A percentile compares a stretch with the other conserved stretches of the same genome.
These are phyloP conservation scores for Eupristina koningsbergeri DNA, from an alignment of 1,140 invertebrate species.

Conservation along the genomic window DNA sequence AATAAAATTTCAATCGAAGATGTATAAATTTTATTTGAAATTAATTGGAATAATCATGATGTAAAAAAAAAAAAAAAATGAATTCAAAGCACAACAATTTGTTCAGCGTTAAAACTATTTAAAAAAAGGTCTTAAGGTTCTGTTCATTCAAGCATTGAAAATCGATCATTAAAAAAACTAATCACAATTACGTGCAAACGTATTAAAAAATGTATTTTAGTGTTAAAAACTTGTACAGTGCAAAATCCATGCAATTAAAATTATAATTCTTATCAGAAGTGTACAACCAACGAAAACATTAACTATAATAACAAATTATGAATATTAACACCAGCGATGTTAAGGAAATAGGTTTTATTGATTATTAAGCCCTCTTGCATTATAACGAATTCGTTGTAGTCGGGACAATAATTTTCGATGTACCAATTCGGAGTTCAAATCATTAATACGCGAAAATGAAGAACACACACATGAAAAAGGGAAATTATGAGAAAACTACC, in stretches of 20 bases:
- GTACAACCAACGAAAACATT: not conserved
- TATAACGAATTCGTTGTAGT: not conserved
- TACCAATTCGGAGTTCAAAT: not conserved
- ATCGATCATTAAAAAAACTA: too few species aligned
- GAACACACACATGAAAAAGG: not conserved
- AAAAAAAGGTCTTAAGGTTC: not conserved
- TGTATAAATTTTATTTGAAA: not conserved
- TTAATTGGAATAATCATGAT: not conserved
- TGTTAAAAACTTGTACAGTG: too few species aligned
- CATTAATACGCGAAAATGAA: not conserved
- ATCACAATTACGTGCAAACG: too few species aligned
- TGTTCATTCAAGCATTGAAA: not conserved
- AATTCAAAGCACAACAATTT: not conserved
- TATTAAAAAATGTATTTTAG: too few species aligned
- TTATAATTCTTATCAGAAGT: not conserved
- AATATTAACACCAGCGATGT: not conserved
- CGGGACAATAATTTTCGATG: not conserved
- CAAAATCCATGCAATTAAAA: too few species aligned
- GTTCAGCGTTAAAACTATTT: not conserved
- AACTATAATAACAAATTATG: not conserved
- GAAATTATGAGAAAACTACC: not conserved
- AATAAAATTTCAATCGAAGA: not conserved
- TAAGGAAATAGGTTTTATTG: not conserved
- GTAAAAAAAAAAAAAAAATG: too few species aligned
- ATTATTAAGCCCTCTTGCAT: not conserved